Base-by-base conservation (phyloP, 2,888 invertebrate species). In the Campoplex nolae region DNA sequence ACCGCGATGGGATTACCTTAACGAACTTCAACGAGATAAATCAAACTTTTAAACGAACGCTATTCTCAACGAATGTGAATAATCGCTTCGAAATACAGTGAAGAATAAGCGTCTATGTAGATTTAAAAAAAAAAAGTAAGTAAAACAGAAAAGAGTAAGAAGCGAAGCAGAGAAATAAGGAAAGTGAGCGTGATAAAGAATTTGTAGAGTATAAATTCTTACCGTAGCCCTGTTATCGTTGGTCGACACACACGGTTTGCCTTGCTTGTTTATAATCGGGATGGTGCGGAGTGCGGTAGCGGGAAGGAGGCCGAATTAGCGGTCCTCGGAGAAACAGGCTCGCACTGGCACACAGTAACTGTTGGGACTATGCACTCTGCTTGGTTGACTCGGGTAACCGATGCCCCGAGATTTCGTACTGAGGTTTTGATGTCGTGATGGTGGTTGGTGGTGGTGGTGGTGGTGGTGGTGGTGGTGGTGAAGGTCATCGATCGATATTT, bases 251-350 rank as follows among this genome's bases (percentile, higher is more conserved):
- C 67, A 42, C 23, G 23, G 74, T n/a, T 91, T 92, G 93, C 91
- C 92, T 93, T 93, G 94, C 91, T 51, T 54, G 88, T 88, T 88
- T 86, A 88, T 94, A 94, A 94, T 94, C 94, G 94, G 93, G 94
- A 93, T 93, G 93, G 92, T 93, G 92, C 93, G 92, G 92, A 92
- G 93, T 94, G 93, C 93, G 94, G 93, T 93, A 93, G 92, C 92
- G 94, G 93, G 91, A 93, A 93, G 92, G 94, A 93, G 93, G 93
- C 93, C 94, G 94, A 93, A 89, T 94, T 94, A 94, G 92, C 93
- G 94, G 93, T 93, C 94, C 93, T 94, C 94, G 94, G 94, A 94
- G 94, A 93, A 91, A 93, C 93, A 93, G 94, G 94, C 92, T 93
- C 94, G 93, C 93, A 94, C 94, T 94, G 94, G 93, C 93, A 94